Percentiles rank a stretch among this genome's conserved stretches.
These are phyloP conservation scores for Ectemnius cavifrons DNA, from an alignment of 2,888 invertebrate species.

Conservation along the genomic window DNA sequence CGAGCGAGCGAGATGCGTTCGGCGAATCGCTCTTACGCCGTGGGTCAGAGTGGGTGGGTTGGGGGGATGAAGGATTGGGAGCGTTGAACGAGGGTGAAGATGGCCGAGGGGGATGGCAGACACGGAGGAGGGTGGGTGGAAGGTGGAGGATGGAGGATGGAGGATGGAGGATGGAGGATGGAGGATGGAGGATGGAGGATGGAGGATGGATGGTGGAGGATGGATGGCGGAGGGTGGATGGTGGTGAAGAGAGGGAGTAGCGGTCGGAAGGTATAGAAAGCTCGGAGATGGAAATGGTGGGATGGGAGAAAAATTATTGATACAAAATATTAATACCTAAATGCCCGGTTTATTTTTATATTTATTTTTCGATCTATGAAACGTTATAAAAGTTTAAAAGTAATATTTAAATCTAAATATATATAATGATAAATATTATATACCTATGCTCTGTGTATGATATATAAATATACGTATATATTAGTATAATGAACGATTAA, in stretches of 20 bases:
- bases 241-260: neutral
- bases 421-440: slow-evolving; percentile 72
- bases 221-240: neutral
- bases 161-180: slow-evolving; percentile 24
- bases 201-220: slow-evolving; percentile 13
- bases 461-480: slow-evolving; percentile 71
- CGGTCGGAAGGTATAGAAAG: slow-evolving; percentile 10
- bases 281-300: slow-evolving; percentile 17
- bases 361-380: slow-evolving; percentile 78
- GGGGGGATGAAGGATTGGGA: slow-evolving; percentile 32
- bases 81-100: slow-evolving; percentile 38
- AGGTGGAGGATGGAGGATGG: neutral
- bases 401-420: slow-evolving; percentile 72
- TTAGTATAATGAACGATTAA: slow-evolving; percentile 54
- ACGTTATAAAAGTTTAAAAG: slow-evolving; percentile 78
- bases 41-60: slow-evolving; percentile 12
- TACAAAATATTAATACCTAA: slow-evolving; percentile 79
- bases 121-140: neutral
- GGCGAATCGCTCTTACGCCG: slow-evolving; percentile 42
- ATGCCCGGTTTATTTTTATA: slow-evolving; percentile 79
- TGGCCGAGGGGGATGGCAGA: slow-evolving; percentile 16
- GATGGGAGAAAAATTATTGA: slow-evolving; percentile 71
- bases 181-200: slow-evolving; percentile 35
- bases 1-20: slow-evolving; percentile 24
- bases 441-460: slow-evolving; percentile 69